Evolutionary conservation across 1,140 invertebrate species (phyloP), one percentile per base, ranked within the genome.

Genomic region (Dendrolimus punctatus): DNA sequence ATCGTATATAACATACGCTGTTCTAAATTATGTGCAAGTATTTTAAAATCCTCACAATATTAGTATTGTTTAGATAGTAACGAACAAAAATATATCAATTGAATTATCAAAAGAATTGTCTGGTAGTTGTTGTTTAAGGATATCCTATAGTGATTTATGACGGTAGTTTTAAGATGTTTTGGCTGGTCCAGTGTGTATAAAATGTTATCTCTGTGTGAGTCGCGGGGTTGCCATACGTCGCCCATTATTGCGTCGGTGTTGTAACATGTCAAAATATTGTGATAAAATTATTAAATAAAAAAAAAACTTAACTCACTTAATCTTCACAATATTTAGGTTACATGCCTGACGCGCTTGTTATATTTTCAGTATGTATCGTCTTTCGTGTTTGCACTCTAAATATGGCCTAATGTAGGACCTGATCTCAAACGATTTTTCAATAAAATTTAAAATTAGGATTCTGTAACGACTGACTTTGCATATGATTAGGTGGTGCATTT

Each of bases 321-420:
- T 40, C 39, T n/a, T 49, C 47, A 6, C 47, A 49, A 49, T 49
- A 49, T 49, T 49, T 38, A 49, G 40, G 49, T 50, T 50, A 50
- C 49, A 50, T 6, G 4, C 49, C 39, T 39, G 40, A 50, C n/a
- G 39, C 49, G 49, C 49, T 50, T 50, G 5, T 39, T 37, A n/a
- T 36, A 8, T 46, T 46, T 37, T 38, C 38, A 46, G 23, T 37
- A 23, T 37, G 36, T 37, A 46, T 23, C 8, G 38, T 46, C 46
- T 38, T 38, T 46, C 10, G 49, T 45, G 41, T 47, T 51, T 54
- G 46, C 23, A 23, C 49, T 51, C 44, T 50, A 59, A 61, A 58
- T 65, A 66, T 61, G 72, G 71, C 70, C 70, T 73, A 73, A 23
- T 23, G 3, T 23, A 23, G 23, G 23, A 23, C 23, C 23, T 23